Conservation (phyloP, 35 echinoderm and acorn worm species). For the Amphiura filiformis region DNA sequence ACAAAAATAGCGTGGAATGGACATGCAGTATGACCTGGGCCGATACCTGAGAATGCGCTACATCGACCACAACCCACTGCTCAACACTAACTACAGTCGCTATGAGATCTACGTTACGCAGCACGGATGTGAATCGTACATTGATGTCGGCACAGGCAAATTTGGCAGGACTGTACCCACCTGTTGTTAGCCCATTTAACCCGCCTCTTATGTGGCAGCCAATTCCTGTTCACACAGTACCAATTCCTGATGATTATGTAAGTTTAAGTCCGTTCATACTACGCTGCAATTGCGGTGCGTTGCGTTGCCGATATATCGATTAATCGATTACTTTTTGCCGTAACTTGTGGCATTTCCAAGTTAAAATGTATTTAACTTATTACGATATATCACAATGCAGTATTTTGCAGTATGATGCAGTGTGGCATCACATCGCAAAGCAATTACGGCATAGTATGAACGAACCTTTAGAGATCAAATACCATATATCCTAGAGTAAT, state of each 20-base stretch:
- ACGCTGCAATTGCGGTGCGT: no score
- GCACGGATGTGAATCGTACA: constrained; percentile 74
- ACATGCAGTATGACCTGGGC: constrained; percentile 73
- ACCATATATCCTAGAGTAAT: no score
- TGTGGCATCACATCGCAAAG: no score
- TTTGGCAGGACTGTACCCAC: constrained; percentile 63
- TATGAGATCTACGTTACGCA: constrained; percentile 63
- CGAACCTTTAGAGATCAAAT: no score
- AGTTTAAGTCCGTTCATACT: constrained; percentile 43
- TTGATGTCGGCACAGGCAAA: constrained; percentile 84
- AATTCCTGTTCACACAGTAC: constrained; percentile 81
- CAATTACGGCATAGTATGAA: no score
- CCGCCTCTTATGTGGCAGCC: constrained; percentile 62
- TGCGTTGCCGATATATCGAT: no score
- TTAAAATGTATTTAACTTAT: no score
- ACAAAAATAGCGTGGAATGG: constrained; percentile 81
- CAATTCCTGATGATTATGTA: constrained; percentile 81
- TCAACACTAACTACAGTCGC: constrained; percentile 34
- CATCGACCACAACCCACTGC: constrained; percentile 5
- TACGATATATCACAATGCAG: no score
- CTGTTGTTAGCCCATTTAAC: constrained; percentile 41
- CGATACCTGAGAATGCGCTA: constrained; percentile 56
- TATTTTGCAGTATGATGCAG: no score
- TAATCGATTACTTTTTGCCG: no score
- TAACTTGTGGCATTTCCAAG: no score